Percentiles rank a stretch among this genome's conserved stretches.
Evolutionary conservation across 2,888 invertebrate species (phyloP).

Genomic region (Aspidiotus rigidus): DNA sequence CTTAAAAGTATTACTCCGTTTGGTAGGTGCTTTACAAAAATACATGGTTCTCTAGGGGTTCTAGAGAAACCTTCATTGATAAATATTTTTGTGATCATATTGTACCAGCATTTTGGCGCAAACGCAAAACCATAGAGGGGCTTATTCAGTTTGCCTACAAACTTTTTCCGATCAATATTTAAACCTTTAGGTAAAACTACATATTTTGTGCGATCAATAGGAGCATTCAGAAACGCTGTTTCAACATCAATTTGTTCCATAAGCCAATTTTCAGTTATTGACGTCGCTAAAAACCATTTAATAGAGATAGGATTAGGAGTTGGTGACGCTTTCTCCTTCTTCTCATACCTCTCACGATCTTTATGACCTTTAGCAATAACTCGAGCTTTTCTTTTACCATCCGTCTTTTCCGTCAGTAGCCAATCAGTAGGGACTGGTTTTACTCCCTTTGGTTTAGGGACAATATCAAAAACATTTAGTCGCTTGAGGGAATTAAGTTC

Average conservation of each 20-base stretch:
- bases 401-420: not conserved
- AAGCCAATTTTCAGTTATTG: not conserved
- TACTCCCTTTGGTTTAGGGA: too few species aligned
- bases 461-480: too few species aligned
- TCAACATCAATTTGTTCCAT: not conserved
- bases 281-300: not conserved
- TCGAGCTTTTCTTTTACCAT: slow-evolving; percentile 4
- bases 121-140: slow-evolving; percentile 5
- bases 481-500: too few species aligned
- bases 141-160: slow-evolving; percentile 1
- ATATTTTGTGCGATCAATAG: slow-evolving; percentile 1
- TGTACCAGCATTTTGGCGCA: slow-evolving; percentile 11
- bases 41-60: not conserved
- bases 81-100: not conserved
- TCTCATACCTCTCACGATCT: slow-evolving; percentile 1
- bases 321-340: not conserved
- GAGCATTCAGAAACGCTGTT: not conserved
- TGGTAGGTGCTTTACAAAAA: not conserved
- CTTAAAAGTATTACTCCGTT: not conserved
- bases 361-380: slow-evolving; percentile 7
- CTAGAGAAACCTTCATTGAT: not conserved
- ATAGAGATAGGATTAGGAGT: not conserved
- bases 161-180: not conserved
- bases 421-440: not conserved
- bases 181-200: not conserved